phyloP scores from a whole-genome alignment of 2,797 vertebrate species.

The Enteromius treurensis region DNA sequence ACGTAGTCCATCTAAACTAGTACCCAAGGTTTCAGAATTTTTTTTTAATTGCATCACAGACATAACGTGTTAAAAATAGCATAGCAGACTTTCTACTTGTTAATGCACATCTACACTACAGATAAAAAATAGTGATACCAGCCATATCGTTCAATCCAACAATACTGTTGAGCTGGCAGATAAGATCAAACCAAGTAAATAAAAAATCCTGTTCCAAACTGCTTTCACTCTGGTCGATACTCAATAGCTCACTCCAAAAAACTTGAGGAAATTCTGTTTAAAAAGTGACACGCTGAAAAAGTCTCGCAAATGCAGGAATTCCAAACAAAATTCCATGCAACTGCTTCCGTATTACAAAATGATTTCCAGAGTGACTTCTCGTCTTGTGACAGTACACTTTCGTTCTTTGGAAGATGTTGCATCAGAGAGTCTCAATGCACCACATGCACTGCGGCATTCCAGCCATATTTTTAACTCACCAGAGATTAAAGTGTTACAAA shows the following conservation, averaged over 20 bases:
- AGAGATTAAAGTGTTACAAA: conserved; percentile 20
- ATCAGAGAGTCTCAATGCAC: conserved; percentile 5
- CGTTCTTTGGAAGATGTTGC: not conserved
- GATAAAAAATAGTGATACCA: not conserved
- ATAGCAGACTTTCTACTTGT: not conserved
- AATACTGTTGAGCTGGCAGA: not conserved
- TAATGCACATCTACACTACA: not conserved
- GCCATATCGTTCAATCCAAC: not conserved
- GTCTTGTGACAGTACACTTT: not conserved
- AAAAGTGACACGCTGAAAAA: not conserved
- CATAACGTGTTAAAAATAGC: not conserved
- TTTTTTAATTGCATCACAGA: not conserved
- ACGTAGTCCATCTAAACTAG: not conserved
- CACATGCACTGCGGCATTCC: conserved; percentile 24
- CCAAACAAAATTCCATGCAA: not conserved
- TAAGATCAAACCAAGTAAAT: not conserved
- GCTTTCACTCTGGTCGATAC: conserved; percentile 23
- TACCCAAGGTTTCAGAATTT: not conserved
- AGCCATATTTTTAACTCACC: conserved; percentile 17
- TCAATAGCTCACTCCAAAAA: not conserved
- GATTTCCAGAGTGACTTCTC: not conserved
- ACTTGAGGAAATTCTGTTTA: not conserved
- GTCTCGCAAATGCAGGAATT: not conserved
- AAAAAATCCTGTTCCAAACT: not conserved
- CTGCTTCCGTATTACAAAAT: not conserved